Evolutionary conservation across 2,113 vertebrate species (phyloP).

Genomic region (Syrrhaptes paradoxus): DNA sequence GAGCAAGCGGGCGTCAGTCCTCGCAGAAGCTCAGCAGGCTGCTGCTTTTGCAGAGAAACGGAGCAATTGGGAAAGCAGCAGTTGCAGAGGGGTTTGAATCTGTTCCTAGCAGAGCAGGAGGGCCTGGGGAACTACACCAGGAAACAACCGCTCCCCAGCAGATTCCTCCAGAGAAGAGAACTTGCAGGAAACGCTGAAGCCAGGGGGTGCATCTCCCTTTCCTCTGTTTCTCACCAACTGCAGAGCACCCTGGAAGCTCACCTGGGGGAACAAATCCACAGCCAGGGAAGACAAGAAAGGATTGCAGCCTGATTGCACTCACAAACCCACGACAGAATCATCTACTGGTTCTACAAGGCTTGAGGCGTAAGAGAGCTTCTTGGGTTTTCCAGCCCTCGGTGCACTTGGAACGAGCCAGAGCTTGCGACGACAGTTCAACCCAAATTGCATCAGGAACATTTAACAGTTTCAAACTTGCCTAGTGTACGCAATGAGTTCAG

Average conservation of each 20-base stretch:
- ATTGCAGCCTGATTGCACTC: neutral
- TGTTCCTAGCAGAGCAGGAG: neutral
- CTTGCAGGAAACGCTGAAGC: neutral
- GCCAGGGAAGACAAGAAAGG: neutral
- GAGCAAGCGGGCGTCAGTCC: neutral
- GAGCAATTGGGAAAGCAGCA: neutral
- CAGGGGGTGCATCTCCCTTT: neutral
- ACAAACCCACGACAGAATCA: neutral
- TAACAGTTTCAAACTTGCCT: slow-evolving; percentile 72
- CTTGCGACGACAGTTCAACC: slow-evolving; percentile 25
- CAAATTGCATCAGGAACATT: slow-evolving; percentile 46
- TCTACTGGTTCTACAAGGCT: neutral
- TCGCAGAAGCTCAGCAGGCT: neutral
- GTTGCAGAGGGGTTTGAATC: neutral
- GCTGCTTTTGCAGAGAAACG: neutral
- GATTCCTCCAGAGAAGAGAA: neutral
- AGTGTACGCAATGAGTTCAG: slow-evolving; percentile 13
- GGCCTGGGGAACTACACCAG: neutral
- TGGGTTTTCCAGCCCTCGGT: slow-evolving; percentile 4
- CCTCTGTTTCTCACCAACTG: neutral
- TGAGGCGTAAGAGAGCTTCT: neutral
- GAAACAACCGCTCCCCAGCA: neutral
- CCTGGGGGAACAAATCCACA: neutral
- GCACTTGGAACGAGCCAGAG: slow-evolving; percentile 55
- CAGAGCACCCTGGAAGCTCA: neutral